Percentiles rank a stretch among this genome's conserved stretches.
These are phyloP conservation scores for Nibea albiflora DNA, from an alignment of 2,113 vertebrate genomes.

Conservation along the genomic window DNA sequence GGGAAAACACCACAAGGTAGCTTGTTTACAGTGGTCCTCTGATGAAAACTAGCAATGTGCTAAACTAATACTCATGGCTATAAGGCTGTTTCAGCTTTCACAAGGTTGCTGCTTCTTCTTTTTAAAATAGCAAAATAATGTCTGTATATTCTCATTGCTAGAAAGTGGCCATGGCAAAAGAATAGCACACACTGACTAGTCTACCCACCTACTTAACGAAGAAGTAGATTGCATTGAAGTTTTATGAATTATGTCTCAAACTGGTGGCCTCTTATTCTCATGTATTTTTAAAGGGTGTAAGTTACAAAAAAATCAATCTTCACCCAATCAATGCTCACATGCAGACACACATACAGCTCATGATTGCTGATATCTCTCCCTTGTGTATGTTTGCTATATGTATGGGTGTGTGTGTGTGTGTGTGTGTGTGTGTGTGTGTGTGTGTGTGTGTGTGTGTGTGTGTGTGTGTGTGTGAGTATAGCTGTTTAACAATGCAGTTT, in stretches of 20 bases:
- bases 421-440: no score
- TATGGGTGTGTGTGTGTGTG: constrained; percentile 14
- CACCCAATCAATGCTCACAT: not conserved
- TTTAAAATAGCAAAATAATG: no score
- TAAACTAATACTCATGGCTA: not conserved
- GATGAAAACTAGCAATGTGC: not conserved
- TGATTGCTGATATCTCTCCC: not conserved
- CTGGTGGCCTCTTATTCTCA: not conserved
- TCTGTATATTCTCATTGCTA: not conserved
- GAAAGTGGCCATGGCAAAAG: not conserved
- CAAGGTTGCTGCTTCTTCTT: not conserved
- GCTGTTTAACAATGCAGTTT: constrained; percentile 88
- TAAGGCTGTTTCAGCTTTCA: not conserved
- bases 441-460: constrained; percentile 11
- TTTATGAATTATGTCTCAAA: not conserved
- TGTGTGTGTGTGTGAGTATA: constrained; percentile 65
- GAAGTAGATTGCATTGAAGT: not conserved
- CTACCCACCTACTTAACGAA: not conserved
- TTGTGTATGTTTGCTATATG: not conserved
- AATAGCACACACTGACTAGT: not conserved
- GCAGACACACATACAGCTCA: not conserved
- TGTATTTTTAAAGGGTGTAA: not conserved
- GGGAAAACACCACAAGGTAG: constrained; percentile 60
- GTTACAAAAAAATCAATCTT: not conserved
- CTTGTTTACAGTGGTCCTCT: constrained; percentile 15